Evolutionary conservation across 2,113 vertebrate species (phyloP).

Genomic region (Xerus inauris): DNA sequence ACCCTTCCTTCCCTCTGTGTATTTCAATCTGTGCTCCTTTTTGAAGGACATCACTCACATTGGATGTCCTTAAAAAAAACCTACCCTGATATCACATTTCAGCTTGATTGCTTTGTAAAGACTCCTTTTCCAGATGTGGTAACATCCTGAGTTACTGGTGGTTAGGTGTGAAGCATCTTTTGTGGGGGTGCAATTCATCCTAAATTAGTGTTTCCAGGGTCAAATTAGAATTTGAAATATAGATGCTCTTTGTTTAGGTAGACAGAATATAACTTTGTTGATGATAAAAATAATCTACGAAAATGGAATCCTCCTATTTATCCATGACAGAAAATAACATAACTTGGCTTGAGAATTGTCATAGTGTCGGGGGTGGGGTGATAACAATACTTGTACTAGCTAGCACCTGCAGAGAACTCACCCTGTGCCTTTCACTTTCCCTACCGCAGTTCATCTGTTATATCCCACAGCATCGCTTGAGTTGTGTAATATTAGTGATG

Average conservation of each 20-base stretch:
- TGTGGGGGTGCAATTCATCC: not conserved
- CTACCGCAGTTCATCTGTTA: accelerated
- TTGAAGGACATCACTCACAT: not conserved
- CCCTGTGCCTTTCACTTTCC: accelerated
- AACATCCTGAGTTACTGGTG: not conserved
- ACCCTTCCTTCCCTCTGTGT: too few species aligned
- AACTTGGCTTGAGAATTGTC: not conserved
- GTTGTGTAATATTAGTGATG: accelerated
- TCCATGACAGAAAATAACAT: not conserved
- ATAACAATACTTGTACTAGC: too few species aligned
- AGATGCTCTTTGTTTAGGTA: not conserved
- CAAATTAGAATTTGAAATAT: not conserved
- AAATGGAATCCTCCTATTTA: not conserved
- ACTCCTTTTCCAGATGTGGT: not conserved
- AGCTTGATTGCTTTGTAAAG: not conserved
- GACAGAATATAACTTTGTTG: not conserved
- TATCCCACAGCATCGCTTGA: not conserved
- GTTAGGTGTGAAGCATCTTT: not conserved
- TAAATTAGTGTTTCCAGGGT: not conserved
- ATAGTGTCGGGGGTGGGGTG: accelerated
- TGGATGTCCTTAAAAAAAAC: too few species aligned
- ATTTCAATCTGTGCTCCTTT: not conserved
- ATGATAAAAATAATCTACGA: not conserved
- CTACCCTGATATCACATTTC: not conserved
- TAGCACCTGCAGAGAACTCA: not conserved